Percentiles rank a stretch among this genome's conserved stretches.
phyloP scores from a whole-genome alignment of 2,888 invertebrate species.

The Ptychoptera contaminata region DNA sequence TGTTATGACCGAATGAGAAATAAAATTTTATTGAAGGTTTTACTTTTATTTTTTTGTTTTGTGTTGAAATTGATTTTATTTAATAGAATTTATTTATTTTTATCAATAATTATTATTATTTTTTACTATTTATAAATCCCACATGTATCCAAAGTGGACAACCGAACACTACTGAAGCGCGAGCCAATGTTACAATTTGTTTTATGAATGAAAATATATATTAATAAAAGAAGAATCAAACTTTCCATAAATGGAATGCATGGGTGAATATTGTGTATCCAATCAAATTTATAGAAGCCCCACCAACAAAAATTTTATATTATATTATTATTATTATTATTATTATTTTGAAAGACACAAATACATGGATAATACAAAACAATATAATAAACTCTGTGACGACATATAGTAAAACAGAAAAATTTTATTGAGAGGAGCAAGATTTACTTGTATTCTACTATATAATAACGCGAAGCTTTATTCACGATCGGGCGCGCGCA shows the following conservation, averaged over 20 bases:
- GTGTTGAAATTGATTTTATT: no score
- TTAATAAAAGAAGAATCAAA: constrained; percentile 13
- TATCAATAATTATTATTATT: background rate
- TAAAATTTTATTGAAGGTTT: no score
- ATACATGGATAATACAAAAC: no score
- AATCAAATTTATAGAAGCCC: background rate
- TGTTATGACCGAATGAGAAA: no score
- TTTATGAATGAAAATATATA: constrained; percentile 34
- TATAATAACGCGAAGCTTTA: no score
- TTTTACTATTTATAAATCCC: background rate
- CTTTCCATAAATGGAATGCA: background rate
- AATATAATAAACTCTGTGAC: no score
- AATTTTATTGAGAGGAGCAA: no score
- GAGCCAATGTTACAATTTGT: constrained; percentile 31
- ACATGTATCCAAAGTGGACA: constrained; percentile 9
- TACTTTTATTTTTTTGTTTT: no score
- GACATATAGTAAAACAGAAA: no score
- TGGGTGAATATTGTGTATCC: background rate
- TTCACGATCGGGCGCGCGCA: constrained; percentile 5
- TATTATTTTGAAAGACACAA: no score
- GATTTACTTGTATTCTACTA: no score
- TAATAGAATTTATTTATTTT: background rate
- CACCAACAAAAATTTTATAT: background rate
- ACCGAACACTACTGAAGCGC: constrained; percentile 33
- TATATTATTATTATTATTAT: no score